Evolutionary conservation across 2,113 vertebrate genomes (phyloP).

Genomic region (Indri indri): DNA sequence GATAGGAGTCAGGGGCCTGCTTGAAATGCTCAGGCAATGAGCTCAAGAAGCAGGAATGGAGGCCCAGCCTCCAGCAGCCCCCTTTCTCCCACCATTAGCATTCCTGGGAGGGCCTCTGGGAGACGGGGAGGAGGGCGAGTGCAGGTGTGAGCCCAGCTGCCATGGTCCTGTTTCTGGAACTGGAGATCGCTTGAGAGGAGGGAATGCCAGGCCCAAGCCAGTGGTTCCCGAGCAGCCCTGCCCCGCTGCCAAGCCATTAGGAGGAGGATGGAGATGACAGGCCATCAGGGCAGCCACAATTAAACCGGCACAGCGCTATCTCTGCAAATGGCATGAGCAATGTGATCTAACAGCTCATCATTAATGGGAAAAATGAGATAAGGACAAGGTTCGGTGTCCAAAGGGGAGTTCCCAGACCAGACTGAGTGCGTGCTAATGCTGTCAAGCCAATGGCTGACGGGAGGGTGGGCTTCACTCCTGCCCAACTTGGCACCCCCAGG

Average conservation of each 20-base stretch:
- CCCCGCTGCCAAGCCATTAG: slow-evolving; percentile 46
- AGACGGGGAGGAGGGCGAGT: not conserved
- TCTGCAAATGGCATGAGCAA: slow-evolving; percentile 57
- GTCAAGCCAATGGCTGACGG: slow-evolving; percentile 22
- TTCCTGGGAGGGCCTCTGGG: not conserved
- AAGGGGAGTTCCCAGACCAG: slow-evolving; percentile 33
- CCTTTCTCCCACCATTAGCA: slow-evolving; percentile 3
- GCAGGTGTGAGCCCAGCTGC: not conserved
- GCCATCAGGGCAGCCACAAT: slow-evolving; percentile 3
- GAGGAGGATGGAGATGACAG: slow-evolving; percentile 40
- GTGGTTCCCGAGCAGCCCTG: not conserved
- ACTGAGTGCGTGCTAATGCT: slow-evolving; percentile 30
- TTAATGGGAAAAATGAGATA: slow-evolving; percentile 66
- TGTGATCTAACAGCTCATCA: slow-evolving; percentile 73
- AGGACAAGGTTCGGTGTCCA: slow-evolving; percentile 23
- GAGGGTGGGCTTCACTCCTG: not conserved
- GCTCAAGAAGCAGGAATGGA: not conserved
- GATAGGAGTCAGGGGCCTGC: not conserved
- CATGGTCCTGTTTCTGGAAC: not conserved
- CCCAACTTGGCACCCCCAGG: not conserved
- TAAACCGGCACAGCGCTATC: slow-evolving; percentile 33
- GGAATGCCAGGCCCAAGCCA: not conserved
- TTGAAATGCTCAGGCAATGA: not conserved
- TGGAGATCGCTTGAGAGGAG: not conserved
- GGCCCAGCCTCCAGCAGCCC: not conserved